Evolutionary conservation across 2,888 invertebrate species (phyloP), one percentile per base, ranked within the genome.

Genomic region (Drosophila atroscutellata): DNA sequence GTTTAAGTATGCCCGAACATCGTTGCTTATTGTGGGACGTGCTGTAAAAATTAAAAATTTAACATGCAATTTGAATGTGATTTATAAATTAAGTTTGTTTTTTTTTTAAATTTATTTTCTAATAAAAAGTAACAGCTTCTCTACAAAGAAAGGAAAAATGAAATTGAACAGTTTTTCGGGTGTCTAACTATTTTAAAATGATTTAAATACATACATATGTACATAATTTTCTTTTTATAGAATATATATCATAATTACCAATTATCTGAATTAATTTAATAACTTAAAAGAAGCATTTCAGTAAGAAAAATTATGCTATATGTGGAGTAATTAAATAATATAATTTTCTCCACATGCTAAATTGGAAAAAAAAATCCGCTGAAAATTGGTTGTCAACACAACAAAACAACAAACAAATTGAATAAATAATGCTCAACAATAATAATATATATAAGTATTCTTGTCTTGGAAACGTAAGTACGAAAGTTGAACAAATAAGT

Each of bases 1-100:
- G 37, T 83, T 66, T 6, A 90, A 58, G 11, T 66, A 49, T 4
- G 59, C 32, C 36, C 32, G 57, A 0, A 72, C 77, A 49, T 75
- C 62, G 11, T 55, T 72, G 24, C 65, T 77, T 42, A 82, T 20
- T 24, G 26, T 39, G 8, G n/a, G 36, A 20, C 28, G 62, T 6
- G 75, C 86, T 87, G 47, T 11, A 42, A 69, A 55, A 9, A 6
- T 42, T 18, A n/a, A 42, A 69, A 55, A 9, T 8, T 42, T 18
- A n/a, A 45, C 0, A 36, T 18, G 15, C 2, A 42, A 42, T 20
- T 42, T 13, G 42, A 42, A 11, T 13, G 11, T 20, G 11, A 20
- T 0, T 20, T 5, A 34, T 42, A 11, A 11, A 42, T 11, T 11
- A 42, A 42, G 20, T 20, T 20, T 20, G 8, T 20, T 20, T 20